Base-by-base conservation (phyloP, 2,113 vertebrate species). In the Platysteira castanea region DNA sequence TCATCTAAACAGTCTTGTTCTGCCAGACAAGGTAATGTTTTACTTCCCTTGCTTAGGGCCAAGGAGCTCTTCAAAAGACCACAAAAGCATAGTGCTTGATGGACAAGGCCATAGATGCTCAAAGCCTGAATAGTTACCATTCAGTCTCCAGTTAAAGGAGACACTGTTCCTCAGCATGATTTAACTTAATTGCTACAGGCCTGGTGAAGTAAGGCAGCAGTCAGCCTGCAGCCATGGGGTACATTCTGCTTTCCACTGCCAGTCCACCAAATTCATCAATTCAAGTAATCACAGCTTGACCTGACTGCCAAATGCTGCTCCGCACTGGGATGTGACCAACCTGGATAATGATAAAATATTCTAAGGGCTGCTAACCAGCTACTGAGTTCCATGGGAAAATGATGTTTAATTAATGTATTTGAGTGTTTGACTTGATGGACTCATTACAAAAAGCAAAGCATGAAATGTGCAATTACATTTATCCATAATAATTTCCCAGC, bases 381-480 rank as follows among this genome's bases (percentile, higher is more conserved):
- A 70, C 39, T 52, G 49, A 88, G 31, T 63, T 93, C 31, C 2
- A 1, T 39, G 76, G 31, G 49, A 81, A 96, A 64, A 39, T 35
- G 7, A 39, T 70, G 23, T 63, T 85, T 60, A 86, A 86, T 81
- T 70, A 41, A 81, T 49, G 56, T 47, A 84, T 84, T 90, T 80
- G 49, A 77, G 60, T 59, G 64, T 80, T 84, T 82, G 60, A 91
- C 35, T 80, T 77, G 46, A 88, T 7, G 3, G 39, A 64, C 37
- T 81, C 76, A 54, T 80, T 94, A 74, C 64, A 94, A 65, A 96
- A 85, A 84, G 54, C 49, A 91, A 93, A 83, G 59, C 85, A 80
- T 73, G 50, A 95, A 91, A 93, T 60, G 12, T 73, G 46, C 71
- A 75, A 86, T 92, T 90, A 84, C 56, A 81, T 78, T 93, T 88